phyloP scores from a whole-genome alignment of 1,140 invertebrate species.

The Hydropsyche tenuis region DNA sequence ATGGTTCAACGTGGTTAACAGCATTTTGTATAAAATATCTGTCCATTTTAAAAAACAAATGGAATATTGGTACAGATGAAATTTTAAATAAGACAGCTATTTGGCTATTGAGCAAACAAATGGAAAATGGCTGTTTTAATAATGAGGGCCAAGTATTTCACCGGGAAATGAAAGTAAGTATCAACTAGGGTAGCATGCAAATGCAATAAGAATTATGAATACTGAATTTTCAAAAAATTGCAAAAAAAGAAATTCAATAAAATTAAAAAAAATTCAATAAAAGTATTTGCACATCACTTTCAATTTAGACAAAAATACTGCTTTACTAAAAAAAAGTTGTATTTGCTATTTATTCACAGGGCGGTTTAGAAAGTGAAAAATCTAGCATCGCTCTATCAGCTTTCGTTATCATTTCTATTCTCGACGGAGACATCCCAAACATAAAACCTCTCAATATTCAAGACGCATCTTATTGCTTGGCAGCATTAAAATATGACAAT shows the following conservation, averaged over 20 bases:
- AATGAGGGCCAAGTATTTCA: conserved; percentile 78
- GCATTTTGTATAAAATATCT: conserved; percentile 81
- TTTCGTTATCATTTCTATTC: conserved; percentile 70
- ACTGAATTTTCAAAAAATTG: no score
- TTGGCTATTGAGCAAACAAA: conserved; percentile 76
- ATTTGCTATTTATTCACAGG: no score
- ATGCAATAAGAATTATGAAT: no score
- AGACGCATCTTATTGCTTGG: conserved; percentile 67
- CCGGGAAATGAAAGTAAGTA: conserved; percentile 72
- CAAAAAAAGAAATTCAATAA: no score
- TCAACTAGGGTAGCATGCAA: no score
- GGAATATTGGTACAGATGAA: conserved; percentile 55
- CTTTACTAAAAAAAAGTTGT: no score
- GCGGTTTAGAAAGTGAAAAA: conserved; percentile 70
- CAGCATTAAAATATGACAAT: conserved; percentile 51
- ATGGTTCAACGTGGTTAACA: conserved; percentile 83
- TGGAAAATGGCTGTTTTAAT: conserved; percentile 80
- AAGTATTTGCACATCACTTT: no score
- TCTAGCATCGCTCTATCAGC: conserved; percentile 69
- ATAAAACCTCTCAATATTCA: conserved; percentile 58
- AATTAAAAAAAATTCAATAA: no score
- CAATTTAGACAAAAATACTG: no score
- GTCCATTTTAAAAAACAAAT: conserved; percentile 37
- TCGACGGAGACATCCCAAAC: conserved; percentile 63
- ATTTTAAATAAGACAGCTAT: conserved; percentile 66